A percentile compares a stretch with the other conserved stretches of the same genome.
These are phyloP conservation scores for Sesamia nonagrioides DNA, from an alignment of 1,140 invertebrate species.

Conservation along the genomic window DNA sequence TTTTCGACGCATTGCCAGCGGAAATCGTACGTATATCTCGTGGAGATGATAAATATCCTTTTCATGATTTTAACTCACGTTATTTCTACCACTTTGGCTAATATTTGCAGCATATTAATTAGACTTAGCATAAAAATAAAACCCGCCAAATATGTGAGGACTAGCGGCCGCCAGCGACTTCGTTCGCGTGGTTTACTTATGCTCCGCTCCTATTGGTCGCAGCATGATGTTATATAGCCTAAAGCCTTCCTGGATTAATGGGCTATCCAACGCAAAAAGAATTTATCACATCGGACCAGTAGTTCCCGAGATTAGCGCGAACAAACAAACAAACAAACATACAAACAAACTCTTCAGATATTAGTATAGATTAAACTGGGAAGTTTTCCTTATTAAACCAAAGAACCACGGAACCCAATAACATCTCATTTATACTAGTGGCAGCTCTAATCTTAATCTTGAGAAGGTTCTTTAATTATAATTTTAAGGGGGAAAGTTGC, in stretches of 20 bases:
- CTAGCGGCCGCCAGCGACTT: too few species aligned
- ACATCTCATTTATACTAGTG: constrained; percentile 2
- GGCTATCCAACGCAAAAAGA: too few species aligned
- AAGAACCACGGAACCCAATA: neutral
- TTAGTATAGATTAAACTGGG: neutral
- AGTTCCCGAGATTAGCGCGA: too few species aligned
- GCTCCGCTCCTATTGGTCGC: too few species aligned
- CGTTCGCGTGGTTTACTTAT: too few species aligned
- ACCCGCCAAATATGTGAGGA: neutral
- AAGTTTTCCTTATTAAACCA: neutral
- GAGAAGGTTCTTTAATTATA: constrained; percentile 42
- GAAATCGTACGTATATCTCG: constrained; percentile 54
- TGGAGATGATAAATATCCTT: constrained; percentile 59
- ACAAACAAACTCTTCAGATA: neutral
- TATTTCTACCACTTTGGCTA: constrained; percentile 51
- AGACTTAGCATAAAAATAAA: neutral
- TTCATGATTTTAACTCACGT: constrained; percentile 58
- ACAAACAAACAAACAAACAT: too few species aligned
- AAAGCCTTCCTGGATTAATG: too few species aligned
- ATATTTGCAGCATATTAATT: constrained; percentile 13
- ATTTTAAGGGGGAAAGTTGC: constrained; percentile 50
- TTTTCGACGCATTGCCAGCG: constrained; percentile 53
- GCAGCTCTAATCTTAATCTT: constrained; percentile 3
- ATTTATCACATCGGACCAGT: too few species aligned
- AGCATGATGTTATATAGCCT: too few species aligned